phyloP scores from a whole-genome alignment of 2,113 vertebrate species.

The Ardeotis arabs region DNA sequence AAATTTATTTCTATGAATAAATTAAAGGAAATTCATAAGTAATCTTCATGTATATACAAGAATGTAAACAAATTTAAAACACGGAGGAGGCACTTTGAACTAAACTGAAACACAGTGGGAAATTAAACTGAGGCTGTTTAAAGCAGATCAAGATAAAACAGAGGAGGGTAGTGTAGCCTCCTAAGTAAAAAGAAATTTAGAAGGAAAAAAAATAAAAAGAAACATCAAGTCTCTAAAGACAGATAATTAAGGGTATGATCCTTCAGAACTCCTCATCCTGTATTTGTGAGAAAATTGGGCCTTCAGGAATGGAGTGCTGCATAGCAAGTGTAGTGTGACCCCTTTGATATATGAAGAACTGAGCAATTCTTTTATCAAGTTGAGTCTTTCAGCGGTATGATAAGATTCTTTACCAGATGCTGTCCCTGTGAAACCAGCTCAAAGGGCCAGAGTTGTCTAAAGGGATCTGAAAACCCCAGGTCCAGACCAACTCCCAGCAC shows the following conservation, averaged over 20 bases:
- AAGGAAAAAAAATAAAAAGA: not conserved
- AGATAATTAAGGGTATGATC: not conserved
- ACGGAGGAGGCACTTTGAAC: not conserved
- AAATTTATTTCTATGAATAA: not conserved
- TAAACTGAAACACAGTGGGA: not conserved
- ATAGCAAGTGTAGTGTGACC: not conserved
- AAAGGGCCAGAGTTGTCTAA: not conserved
- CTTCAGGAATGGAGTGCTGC: not conserved
- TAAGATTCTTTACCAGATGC: not conserved
- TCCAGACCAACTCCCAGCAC: not conserved
- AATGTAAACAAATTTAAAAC: constrained; percentile 28
- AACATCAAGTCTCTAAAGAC: not conserved
- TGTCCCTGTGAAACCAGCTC: not conserved
- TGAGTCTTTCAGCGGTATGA: not conserved
- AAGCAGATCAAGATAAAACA: not conserved
- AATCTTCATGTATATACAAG: not conserved
- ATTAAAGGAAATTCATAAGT: not conserved
- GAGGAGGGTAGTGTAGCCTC: not conserved
- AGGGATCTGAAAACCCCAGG: not conserved
- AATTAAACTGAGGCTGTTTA: not conserved
- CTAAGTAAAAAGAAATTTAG: not conserved
- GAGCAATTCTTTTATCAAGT: not conserved
- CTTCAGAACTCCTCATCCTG: not conserved
- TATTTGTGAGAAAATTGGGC: not conserved
- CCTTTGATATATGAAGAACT: not conserved